Percentiles rank a stretch among this genome's conserved stretches.
Conservation (phyloP, 64 coral and sea anemone genomes). For the Hydrozoanthus tunicans region DNA sequence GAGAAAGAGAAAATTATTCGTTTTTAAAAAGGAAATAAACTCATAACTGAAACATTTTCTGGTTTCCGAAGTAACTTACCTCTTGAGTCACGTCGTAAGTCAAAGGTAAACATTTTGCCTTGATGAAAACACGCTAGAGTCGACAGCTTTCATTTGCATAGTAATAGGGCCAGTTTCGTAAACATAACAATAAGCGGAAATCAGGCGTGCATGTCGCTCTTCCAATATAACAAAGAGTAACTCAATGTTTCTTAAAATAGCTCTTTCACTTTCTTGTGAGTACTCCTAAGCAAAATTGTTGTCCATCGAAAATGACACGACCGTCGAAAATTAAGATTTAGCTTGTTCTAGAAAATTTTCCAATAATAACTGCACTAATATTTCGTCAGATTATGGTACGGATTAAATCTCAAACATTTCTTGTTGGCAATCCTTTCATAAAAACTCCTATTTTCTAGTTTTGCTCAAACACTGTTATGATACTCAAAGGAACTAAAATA, state of each 20-base stretch:
- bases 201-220: constrained; percentile 28
- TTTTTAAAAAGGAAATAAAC: not conserved
- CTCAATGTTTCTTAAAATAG: constrained; percentile 11
- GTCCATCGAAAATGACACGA: not conserved
- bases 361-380: not conserved
- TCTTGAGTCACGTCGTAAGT: not conserved
- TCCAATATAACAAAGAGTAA: constrained; percentile 40
- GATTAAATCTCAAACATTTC: not conserved
- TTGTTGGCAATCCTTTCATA: not conserved
- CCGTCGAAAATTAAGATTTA: not conserved
- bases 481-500: too few species aligned
- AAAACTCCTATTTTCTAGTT: not conserved
- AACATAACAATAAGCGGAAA: constrained; percentile 41
- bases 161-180: constrained; percentile 9
- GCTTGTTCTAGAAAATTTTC: not conserved
- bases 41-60: not conserved
- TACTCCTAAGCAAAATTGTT: not conserved
- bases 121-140: constrained; percentile 10
- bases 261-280: constrained; percentile 40
- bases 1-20: not conserved
- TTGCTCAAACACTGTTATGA: not conserved
- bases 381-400: not conserved
- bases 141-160: constrained; percentile 40
- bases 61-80: not conserved
- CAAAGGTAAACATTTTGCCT: constrained; percentile 27